Evolutionary conservation across 2,113 vertebrate species (phyloP).

Genomic region (Pluvianellus socialis): DNA sequence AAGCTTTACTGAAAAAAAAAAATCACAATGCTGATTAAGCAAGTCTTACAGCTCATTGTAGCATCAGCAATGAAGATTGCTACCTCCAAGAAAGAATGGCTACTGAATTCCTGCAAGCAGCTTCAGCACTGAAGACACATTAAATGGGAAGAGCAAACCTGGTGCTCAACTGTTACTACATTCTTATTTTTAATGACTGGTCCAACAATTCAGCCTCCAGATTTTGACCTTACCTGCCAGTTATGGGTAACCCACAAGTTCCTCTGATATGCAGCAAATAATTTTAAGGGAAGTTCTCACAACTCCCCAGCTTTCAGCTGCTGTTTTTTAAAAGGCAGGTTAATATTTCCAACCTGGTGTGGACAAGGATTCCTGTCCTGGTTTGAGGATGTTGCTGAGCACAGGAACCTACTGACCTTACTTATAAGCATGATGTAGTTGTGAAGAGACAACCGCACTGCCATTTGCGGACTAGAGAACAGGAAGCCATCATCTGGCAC

Average conservation of each 20-base stretch:
- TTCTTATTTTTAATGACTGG: not conserved
- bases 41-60: not conserved
- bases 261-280: not conserved
- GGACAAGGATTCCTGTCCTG: not conserved
- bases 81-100: not conserved
- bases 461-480: not conserved
- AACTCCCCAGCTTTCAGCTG: not conserved
- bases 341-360: not conserved
- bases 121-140: not conserved
- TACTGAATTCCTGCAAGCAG: not conserved
- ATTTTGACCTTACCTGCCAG: not conserved
- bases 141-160: not conserved
- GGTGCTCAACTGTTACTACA: fast-evolving
- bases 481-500: not conserved
- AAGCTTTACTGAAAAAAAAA: not conserved
- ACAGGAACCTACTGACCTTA: not conserved
- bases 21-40: not conserved
- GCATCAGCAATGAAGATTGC: not conserved
- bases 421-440: not conserved
- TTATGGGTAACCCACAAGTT: fast-evolving
- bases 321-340: not conserved
- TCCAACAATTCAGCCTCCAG: not conserved
- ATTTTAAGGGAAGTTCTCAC: not conserved
- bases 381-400: not conserved
- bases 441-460: not conserved